Base-by-base conservation (phyloP, 2,797 vertebrate genomes). In the Pseudotriccus pelzelni region DNA sequence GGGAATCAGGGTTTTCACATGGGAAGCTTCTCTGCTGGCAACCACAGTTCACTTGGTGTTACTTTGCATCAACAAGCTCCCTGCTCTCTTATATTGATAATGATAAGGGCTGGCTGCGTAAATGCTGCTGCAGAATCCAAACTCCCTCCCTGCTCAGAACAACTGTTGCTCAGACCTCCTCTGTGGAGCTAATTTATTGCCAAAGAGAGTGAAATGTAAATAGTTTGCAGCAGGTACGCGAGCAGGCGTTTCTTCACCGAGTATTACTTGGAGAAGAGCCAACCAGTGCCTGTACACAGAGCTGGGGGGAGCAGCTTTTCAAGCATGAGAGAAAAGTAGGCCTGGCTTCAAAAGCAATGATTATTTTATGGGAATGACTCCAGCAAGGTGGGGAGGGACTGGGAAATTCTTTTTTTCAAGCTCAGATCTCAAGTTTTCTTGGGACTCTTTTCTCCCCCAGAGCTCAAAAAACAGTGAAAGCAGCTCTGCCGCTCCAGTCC, bases 151-250 rank as follows among this genome's bases (percentile, higher is more conserved):
- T 70, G 68, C 81, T 90, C 80, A 68, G 78, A 91, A 94, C 91
- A 94, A 92, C 91, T 96, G 93, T 95, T 94, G 84, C 93, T 95
- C 87, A 87, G 85, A 93, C 60, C 76, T 67, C 47, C 73, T 87
- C 75, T 87, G 89, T 4, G 28, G 86, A 96, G 68, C 63, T 91
- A 87, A 94, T 94, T 93, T 79, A 91, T 92, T 93, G 95, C 66
- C 91, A 90, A 93, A 93, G 80, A 90, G 47, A 90, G 64, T 1
- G 22, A 94, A 88, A 93, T 88, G 93, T 84, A 95, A 96, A 96
- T 86, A 93, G 77, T 84, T 88, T 90, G 55, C 81, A 89, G 75
- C 85, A 96, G 96, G 93, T 93, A 95, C 0, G 0, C 0, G 0
- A 89, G 79, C 80, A 87, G 66, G 86, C 67, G 0, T 88, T 94